These are phyloP conservation scores for Omphaloscelis lunosa DNA, from an alignment of 2,888 invertebrate species.

Conservation along the genomic window DNA sequence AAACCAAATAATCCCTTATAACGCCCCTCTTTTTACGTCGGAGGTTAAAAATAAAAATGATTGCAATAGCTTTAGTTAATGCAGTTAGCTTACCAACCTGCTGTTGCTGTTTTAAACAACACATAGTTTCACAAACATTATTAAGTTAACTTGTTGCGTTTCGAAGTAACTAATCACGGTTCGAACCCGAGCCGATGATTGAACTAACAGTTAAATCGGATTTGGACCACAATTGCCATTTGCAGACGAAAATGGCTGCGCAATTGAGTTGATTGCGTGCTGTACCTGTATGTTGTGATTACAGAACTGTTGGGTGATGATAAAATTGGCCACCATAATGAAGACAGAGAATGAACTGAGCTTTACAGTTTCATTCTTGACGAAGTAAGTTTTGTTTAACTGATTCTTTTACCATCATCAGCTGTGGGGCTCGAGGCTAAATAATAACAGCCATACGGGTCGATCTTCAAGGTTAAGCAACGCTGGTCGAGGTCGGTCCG, in stretches of 20 bases:
- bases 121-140: conserved; percentile 7
- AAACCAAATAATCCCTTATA: too few species aligned
- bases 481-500: too few species aligned
- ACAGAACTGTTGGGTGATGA: background rate
- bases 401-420: too few species aligned
- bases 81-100: background rate
- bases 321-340: background rate
- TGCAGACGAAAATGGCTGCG: conserved; percentile 26
- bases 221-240: conserved; percentile 37
- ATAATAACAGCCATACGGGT: too few species aligned
- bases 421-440: too few species aligned
- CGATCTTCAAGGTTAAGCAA: too few species aligned
- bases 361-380: too few species aligned
- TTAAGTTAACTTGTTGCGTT: conserved; percentile 21
- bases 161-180: conserved; percentile 11
- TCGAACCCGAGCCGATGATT: conserved; percentile 27
- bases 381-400: too few species aligned
- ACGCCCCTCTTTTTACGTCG: too few species aligned
- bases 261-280: conserved; percentile 31
- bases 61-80: background rate
- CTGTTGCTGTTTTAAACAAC: background rate
- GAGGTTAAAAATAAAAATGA: background rate
- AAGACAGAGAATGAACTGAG: too few species aligned
- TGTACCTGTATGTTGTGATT: background rate
- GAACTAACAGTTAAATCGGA: conserved; percentile 43